These are phyloP conservation scores for Ondatra zibethicus DNA, from an alignment of 2,113 vertebrate species.

Conservation along the genomic window DNA sequence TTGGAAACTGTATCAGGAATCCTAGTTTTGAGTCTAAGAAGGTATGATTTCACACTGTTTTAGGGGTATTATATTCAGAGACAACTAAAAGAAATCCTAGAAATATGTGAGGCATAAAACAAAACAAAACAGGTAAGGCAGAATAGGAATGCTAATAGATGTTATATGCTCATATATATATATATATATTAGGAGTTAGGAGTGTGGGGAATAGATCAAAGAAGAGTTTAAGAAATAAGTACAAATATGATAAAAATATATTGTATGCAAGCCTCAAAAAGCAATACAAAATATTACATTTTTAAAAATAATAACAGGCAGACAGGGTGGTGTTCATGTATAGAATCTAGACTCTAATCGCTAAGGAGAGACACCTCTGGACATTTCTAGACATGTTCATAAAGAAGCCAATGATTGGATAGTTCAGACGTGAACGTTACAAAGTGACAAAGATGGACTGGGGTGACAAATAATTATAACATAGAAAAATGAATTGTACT, in stretches of 20 bases:
- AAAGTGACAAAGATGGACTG: background rate
- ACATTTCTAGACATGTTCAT: background rate
- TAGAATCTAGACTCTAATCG: background rate
- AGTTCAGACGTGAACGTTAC: background rate
- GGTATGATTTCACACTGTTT: background rate
- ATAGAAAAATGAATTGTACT: background rate
- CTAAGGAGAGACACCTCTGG: background rate
- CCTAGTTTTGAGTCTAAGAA: background rate
- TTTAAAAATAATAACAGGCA: background rate
- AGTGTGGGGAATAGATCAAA: background rate
- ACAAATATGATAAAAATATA: background rate
- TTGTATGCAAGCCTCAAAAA: background rate
- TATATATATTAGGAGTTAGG: too few relatives aligned
- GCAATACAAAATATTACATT: background rate
- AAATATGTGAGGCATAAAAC: background rate
- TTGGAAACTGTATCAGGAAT: background rate
- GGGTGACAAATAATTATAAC: background rate
- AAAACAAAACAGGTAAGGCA: background rate
- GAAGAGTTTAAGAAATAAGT: background rate
- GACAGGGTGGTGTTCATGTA: background rate
- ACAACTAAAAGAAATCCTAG: background rate
- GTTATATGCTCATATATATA: too few relatives aligned
- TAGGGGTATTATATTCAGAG: background rate
- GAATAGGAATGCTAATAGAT: background rate
- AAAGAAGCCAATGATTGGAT: background rate